Conservation (phyloP, 2,797 vertebrate species). For the Lithobates sylvaticus region DNA sequence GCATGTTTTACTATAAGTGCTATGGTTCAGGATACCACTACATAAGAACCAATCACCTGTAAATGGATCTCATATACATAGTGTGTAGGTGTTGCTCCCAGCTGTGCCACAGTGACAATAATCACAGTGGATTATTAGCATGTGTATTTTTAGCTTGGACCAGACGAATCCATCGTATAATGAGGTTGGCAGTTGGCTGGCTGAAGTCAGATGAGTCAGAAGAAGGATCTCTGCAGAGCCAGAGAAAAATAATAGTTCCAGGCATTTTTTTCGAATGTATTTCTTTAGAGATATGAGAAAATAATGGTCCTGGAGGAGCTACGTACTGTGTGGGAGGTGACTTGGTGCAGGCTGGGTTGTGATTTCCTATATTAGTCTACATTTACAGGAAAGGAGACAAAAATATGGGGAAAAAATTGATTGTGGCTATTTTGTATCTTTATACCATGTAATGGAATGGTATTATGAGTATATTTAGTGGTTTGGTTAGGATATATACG, state of each 20-base stretch:
- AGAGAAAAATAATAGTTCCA: not conserved
- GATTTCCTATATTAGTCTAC: not conserved
- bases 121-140: slow-evolving; percentile 11
- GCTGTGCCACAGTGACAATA: not conserved
- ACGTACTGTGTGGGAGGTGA: not conserved
- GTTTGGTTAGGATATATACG: too few species aligned
- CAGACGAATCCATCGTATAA: slow-evolving; percentile 18
- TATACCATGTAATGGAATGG: too few species aligned
- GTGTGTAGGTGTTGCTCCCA: not conserved
- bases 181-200: not conserved
- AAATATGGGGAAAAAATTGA: too few species aligned
- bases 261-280: not conserved
- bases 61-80: not conserved
- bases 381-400: too few species aligned
- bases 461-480: too few species aligned
- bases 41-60: too few species aligned
- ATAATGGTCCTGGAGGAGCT: not conserved
- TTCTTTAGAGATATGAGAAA: not conserved
- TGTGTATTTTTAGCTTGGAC: slow-evolving; percentile 20
- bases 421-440: too few species aligned
- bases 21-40: too few species aligned
- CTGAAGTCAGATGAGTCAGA: slow-evolving; percentile 26
- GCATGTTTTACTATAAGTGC: too few species aligned
- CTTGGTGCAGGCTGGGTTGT: not conserved
- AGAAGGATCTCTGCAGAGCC: not conserved